Evolutionary conservation across 2,888 invertebrate genomes (phyloP), one percentile per base, ranked within the genome.

Genomic region (Parnassius smintheus): DNA sequence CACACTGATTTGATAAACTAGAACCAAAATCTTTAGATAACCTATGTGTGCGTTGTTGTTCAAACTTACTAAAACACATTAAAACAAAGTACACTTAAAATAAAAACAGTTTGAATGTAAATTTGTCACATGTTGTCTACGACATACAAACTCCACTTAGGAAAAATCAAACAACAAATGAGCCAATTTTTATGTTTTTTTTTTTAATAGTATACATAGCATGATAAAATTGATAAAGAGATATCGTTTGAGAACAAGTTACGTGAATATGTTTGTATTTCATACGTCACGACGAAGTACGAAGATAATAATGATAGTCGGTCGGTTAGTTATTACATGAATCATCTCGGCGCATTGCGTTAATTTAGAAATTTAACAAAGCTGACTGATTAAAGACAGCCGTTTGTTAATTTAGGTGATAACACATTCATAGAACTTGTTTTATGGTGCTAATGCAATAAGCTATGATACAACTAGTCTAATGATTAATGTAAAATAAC

Each of bases 311-410:
- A 49, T 49, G 9, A 7, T 35, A 55, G 42, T 56, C 45, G 48
- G 56, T 46, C 59, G 56, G 59, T 56, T 45, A 41, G 55, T 59
- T 50, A 49, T 13, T 9, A 45, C 55, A 56, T 63, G 59, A 63
- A 41, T 63, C 63, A 63, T 58, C 57, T 59, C 50, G 35, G 35
- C 35, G 35, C 35, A 11, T n/a, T 51, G 51, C 46, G 55, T 55
- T 63, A 55, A 63, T 63, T 63, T 59, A 63, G 51, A 54, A 45
- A 54, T 55, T 58, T 59, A 58, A 62, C 45, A 58, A 62, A 55
- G 35, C n/a, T 52, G 56, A 41, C 59, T 35, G 63, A 63, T 59
- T 63, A 59, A 51, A 52, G 41, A 56, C 45, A 55, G 55, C 35
- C 52, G 45, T 52, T 59, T 59, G 56, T 63, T 63, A 46, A 46